Conservation (phyloP, 2,888 invertebrate species). For the Meliscaeva auricollis region DNA sequence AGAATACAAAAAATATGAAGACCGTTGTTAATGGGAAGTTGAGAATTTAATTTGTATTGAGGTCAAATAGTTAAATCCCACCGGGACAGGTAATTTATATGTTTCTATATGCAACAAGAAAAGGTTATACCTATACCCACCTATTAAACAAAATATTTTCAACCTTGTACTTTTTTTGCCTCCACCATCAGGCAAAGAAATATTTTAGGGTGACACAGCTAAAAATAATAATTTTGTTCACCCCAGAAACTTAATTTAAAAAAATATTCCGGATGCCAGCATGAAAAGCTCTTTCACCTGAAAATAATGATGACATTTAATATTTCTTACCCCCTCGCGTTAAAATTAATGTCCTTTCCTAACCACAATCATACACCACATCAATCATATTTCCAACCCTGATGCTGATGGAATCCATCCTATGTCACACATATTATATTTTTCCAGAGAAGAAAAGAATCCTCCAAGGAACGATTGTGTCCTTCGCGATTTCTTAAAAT, state of each 20-base stretch:
- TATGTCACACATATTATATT: neutral
- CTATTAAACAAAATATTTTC: too few species aligned
- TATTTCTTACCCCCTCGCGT: neutral
- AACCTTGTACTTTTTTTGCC: too few species aligned
- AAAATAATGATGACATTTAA: conserved; percentile 32
- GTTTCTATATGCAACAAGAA: too few species aligned
- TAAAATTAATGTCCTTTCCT: neutral
- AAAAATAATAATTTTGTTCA: conserved; percentile 7
- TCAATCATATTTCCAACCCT: conserved; percentile 32
- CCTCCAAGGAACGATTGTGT: conserved; percentile 11
- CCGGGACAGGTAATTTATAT: too few species aligned
- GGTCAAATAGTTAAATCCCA: too few species aligned
- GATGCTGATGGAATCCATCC: conserved; percentile 20
- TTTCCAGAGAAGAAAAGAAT: neutral
- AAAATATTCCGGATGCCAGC: neutral
- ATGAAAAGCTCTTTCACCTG: conserved; percentile 23
- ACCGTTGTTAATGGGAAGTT: too few species aligned
- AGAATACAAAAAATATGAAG: too few species aligned
- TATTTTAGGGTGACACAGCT: neutral
- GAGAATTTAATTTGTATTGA: too few species aligned
- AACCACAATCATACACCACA: conserved; percentile 15
- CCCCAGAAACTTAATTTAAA: neutral
- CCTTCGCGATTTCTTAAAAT: conserved; percentile 23
- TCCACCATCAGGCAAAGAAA: too few species aligned
- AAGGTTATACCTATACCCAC: too few species aligned